Evolutionary conservation across 1,140 invertebrate genomes (phyloP).

Genomic region (Sinonovacula constricta): DNA sequence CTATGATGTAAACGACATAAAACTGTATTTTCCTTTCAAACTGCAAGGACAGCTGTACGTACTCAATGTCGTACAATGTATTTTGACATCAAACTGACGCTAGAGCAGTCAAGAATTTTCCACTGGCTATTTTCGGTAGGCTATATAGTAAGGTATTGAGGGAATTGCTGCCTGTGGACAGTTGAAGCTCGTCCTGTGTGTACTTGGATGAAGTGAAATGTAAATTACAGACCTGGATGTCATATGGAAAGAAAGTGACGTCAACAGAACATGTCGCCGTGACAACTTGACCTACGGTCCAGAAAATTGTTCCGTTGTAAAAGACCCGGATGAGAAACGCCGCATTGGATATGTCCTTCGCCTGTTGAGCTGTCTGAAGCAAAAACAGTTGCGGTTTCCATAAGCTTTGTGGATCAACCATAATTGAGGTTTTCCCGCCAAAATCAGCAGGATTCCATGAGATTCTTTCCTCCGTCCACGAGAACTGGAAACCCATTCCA

Average conservation of each 20-base stretch:
- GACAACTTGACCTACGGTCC: constrained; percentile 9
- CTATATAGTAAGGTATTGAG: neutral
- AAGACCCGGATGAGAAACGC: constrained; percentile 6
- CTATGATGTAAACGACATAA: constrained; percentile 81
- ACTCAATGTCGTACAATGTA: neutral
- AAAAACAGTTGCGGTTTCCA: constrained; percentile 37
- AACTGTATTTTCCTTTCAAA: constrained; percentile 50
- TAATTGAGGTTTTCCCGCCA: constrained; percentile 29
- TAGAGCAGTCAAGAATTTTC: neutral
- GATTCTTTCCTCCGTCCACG: constrained; percentile 23
- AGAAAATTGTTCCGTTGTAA: neutral
- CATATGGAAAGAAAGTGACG: constrained; percentile 34
- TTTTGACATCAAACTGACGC: neutral
- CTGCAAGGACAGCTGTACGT: neutral
- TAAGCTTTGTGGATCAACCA: constrained; percentile 14
- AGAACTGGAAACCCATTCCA: neutral
- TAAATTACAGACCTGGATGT: constrained; percentile 23
- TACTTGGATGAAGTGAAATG: constrained; percentile 6
- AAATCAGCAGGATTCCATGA: constrained; percentile 14
- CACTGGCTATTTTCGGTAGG: constrained; percentile 23
- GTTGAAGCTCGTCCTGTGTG: neutral
- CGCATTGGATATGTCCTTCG: constrained; percentile 12
- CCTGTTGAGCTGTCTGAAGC: constrained; percentile 12
- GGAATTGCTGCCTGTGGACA: too few relatives aligned
- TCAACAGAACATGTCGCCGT: constrained; percentile 31